Evolutionary conservation across 2,797 vertebrate genomes (phyloP), one percentile per base, ranked within the genome.

Genomic region (Petrocephalus schoutedeni): DNA sequence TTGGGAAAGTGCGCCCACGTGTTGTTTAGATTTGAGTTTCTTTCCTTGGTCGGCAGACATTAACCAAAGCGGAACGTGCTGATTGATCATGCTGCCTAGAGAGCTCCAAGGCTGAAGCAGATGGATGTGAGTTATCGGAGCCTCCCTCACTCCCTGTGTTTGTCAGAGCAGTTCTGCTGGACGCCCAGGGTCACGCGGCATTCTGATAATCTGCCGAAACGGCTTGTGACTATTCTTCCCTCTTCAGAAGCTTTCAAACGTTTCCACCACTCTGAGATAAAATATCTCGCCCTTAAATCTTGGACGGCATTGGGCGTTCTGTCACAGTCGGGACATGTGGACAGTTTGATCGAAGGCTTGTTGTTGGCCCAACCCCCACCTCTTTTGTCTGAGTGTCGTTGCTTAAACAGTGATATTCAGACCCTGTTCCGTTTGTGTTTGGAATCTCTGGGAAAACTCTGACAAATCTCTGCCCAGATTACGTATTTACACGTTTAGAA

Each of bases 161-260:
- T 57, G 84, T 58, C 54, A 32, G 53, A 58, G 84, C 54, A 32
- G 84, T 85, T 88, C 87, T 61, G 82, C 88, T 77, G 71, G 88
- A 67, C 85, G 87, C 77, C 71, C 87, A 89, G 83, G 84, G 56
- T 85, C 88, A 85, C 58, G 16, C 23, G 21, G 56, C 57, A 8
- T 21, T 32, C 57, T 59, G 32, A n/a, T 85, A 56, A 89, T 87
- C 59, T 84, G 80, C 2, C 21, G 10, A 57, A 32, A 85, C 53
- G 84, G 54, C 54, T 58, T 12, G 54, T 6, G 2, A 56, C n/a
- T 41, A 28, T 58, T 85, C 53, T 85, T 36, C 2, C 12, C 23
- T 57, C 23, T 85, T 85, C 53, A 58, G 84, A 85, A 41, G 23
- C 54, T 85, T 85, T 85, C 84, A 28, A 57, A 54, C 3, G 16